Percentiles rank a stretch among this genome's conserved stretches.
Evolutionary conservation across 2,797 vertebrate genomes (phyloP).

Genomic region (Cyclopterus lumpus): DNA sequence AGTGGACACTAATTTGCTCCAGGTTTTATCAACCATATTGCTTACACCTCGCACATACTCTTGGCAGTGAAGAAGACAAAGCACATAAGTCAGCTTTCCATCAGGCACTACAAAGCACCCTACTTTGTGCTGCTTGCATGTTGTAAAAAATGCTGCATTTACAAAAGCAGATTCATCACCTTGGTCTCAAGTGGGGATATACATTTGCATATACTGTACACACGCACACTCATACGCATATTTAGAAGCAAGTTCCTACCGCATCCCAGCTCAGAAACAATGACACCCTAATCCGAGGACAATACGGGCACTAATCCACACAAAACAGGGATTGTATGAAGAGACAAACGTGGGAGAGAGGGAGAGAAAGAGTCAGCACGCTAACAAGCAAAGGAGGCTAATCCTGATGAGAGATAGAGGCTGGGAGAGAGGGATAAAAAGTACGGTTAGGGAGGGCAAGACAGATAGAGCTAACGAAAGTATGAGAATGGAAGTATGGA

Average conservation of each 20-base stretch:
- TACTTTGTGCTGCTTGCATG: slow-evolving; percentile 13
- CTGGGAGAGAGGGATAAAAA: slow-evolving; percentile 55
- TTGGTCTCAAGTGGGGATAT: slow-evolving; percentile 30
- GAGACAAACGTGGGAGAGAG: slow-evolving; percentile 62
- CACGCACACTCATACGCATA: background rate
- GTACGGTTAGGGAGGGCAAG: slow-evolving; percentile 42
- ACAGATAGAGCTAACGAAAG: background rate
- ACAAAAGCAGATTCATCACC: slow-evolving; percentile 45
- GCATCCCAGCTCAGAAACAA: slow-evolving; percentile 71
- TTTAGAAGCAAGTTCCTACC: slow-evolving; percentile 32
- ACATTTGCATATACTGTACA: slow-evolving; percentile 28
- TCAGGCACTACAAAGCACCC: slow-evolving; percentile 6
- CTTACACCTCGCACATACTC: slow-evolving; percentile 2
- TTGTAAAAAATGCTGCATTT: background rate
- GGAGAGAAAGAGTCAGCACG: slow-evolving; percentile 38
- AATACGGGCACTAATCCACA: slow-evolving; percentile 78
- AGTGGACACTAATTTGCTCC: slow-evolving; percentile 18
- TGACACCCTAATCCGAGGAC: slow-evolving; percentile 77
- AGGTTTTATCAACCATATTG: slow-evolving; percentile 17
- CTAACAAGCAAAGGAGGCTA: slow-evolving; percentile 63
- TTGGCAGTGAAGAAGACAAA: slow-evolving; percentile 38
- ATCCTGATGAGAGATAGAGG: slow-evolving; percentile 78
- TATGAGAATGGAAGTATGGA: background rate
- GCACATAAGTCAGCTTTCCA: slow-evolving; percentile 20
- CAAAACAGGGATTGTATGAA: slow-evolving; percentile 72